These are phyloP conservation scores for Euzetes globulus DNA, from an alignment of 2,888 invertebrate genomes.

Conservation along the genomic window DNA sequence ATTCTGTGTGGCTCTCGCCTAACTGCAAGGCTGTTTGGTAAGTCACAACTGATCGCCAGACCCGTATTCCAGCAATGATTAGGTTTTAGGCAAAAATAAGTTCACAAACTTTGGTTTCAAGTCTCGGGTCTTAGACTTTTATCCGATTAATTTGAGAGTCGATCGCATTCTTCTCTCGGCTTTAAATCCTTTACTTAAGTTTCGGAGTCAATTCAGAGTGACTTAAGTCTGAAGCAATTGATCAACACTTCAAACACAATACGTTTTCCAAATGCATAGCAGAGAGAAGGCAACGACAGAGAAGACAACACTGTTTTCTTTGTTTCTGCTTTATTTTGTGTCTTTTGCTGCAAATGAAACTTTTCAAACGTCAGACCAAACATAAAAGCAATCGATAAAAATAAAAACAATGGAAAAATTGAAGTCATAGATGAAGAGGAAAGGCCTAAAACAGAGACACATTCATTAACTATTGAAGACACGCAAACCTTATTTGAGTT, in stretches of 20 bases:
- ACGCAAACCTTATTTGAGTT: conserved; percentile 13
- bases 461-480: conserved; percentile 15
- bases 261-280: too few species aligned
- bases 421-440: not conserved
- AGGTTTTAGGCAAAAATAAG: conserved; percentile 13
- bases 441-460: not conserved
- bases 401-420: not conserved
- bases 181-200: conserved; percentile 11
- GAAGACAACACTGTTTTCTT: not conserved
- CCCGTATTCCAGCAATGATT: not conserved
- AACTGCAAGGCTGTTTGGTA: not conserved
- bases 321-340: not conserved
- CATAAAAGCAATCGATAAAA: not conserved
- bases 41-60: not conserved
- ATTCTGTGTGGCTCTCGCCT: not conserved
- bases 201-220: not conserved
- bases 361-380: not conserved
- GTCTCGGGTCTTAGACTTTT: not conserved
- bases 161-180: not conserved
- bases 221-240: not conserved
- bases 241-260: not conserved
- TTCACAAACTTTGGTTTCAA: conserved; percentile 17
- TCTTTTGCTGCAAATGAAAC: not conserved
- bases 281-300: not conserved
- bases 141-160: conserved; percentile 24